Evolutionary conservation across 1,140 invertebrate genomes (phyloP), one percentile per base, ranked within the genome.

Genomic region (Manduca sexta): DNA sequence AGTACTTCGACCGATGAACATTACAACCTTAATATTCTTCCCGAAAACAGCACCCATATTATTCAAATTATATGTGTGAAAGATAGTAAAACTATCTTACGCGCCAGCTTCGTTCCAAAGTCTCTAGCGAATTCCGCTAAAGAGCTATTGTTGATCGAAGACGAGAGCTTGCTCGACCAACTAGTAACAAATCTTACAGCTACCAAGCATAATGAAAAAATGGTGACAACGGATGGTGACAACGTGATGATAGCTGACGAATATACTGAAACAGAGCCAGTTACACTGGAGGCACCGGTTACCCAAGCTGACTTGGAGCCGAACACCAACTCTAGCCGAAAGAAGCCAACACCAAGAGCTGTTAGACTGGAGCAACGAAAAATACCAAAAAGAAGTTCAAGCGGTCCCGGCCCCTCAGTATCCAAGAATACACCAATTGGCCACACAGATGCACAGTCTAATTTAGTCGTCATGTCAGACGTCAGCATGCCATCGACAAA

Each of bases 101-200:
- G 42, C 4, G 49, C 49, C 7, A 10, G 42, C 2, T 14, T 51
- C 0, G 15, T 51, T 2, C 35, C 34, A 4, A 51, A 45, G 18
- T 2, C 17, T 2, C 2, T 29, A 16, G 42, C 12, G 1, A 12
- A 29, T 8, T 17, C 21, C 4, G 8, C 14, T 3, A 45, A 51
- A 13, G 42, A 51, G 30, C 31, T 33, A 8, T 38, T 13, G 1
- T 16, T 56, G 17, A 26, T 46, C 0, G 37, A 39, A n/a, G 40
- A 49, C 18, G 41, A 49, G 12, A 40, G 30, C 5, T 11, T 56
- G 2, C 17, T 56, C 5, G 38, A 50, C 6, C 42, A 49, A 31
- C 18, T 49, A 1, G 10, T 56, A 16, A 35, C 35, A 7, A 39
- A 7, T 6, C 15, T 45, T 2, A 37, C 5, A 29, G 13, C 6